A percentile compares a stretch with the other conserved stretches of the same genome.
Evolutionary conservation across 2,113 vertebrate species (phyloP).

Genomic region (Taxidea taxus): DNA sequence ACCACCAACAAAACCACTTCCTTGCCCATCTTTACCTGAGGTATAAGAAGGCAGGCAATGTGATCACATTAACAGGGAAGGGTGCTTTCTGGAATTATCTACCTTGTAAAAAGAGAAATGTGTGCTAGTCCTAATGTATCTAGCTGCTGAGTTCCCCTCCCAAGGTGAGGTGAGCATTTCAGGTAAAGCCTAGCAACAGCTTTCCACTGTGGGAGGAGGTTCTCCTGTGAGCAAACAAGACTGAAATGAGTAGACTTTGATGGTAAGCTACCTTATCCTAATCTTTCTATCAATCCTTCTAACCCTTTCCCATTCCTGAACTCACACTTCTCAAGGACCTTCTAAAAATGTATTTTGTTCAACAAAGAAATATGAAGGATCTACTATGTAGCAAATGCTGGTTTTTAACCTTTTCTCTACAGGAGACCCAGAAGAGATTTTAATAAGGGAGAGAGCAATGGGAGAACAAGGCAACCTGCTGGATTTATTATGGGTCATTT

Average conservation of each 20-base stretch:
- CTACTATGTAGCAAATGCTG: background rate
- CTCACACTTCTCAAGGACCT: background rate
- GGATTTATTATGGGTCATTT: constrained; percentile 52
- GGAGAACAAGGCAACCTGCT: background rate
- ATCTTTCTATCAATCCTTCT: background rate
- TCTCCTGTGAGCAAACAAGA: background rate
- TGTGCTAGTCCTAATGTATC: background rate
- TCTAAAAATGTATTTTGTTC: background rate
- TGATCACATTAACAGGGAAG: background rate
- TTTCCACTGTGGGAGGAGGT: background rate
- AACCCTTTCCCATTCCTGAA: background rate
- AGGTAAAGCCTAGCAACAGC: background rate
- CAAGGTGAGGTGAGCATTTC: background rate
- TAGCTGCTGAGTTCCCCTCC: background rate
- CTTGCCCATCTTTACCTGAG: background rate
- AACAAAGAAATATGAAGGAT: background rate
- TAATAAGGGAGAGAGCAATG: background rate
- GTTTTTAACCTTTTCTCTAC: background rate
- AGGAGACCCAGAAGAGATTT: background rate
- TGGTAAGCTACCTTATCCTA: background rate
- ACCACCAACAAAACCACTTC: background rate
- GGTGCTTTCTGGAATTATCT: background rate
- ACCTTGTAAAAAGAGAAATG: background rate
- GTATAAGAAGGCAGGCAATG: background rate
- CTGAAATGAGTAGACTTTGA: background rate